Evolutionary conservation across 2,888 invertebrate species (phyloP), one percentile per base, ranked within the genome.

Genomic region (Masnerella sp.): DNA sequence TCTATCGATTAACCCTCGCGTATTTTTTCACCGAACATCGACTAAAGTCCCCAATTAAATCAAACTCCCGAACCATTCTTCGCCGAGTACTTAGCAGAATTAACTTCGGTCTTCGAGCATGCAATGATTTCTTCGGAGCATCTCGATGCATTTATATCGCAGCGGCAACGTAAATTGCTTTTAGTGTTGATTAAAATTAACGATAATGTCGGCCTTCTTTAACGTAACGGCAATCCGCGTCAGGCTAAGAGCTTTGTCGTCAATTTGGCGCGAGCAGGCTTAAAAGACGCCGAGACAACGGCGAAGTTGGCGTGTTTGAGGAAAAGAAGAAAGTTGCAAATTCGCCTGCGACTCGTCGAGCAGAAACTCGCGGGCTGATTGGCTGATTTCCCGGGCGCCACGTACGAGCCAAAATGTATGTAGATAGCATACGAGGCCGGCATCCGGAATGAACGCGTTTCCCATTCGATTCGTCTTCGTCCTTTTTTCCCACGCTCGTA

Each of bases 381-480:
- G 74, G 72, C 74, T 76, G 76, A 74, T 74, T 76, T 76, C 64
- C 69, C 67, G 65, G 59, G 68, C 72, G 72, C 70, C 76, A 76
- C 72, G 76, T 72, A 70, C 70, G 47, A 70, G 49, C 62, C 71
- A 68, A 79, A 78, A 79, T 79, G 58, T 78, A 77, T 77, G 78
- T 71, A 78, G 77, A 76, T 78, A 59, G 77, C 68, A 68, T 47
- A 75, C 76, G 77, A 75, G 75, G 59, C 65, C 51, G 38, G 78
- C 77, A 79, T 78, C 69, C 65, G 47, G 65, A 78, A 78, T 78
- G 75, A 77, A 74, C 76, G 72, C 59, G 65, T 65, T 54, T 59
- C 51, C 68, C 70, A 67, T 71, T 69, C 59, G 56, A 73, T 75
- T 77, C 73, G 67, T 77, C 69, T 67, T 65, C 58, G 47, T 65